phyloP scores from a whole-genome alignment of 2,888 invertebrate genomes.

The Psylliodes chrysocephalus region DNA sequence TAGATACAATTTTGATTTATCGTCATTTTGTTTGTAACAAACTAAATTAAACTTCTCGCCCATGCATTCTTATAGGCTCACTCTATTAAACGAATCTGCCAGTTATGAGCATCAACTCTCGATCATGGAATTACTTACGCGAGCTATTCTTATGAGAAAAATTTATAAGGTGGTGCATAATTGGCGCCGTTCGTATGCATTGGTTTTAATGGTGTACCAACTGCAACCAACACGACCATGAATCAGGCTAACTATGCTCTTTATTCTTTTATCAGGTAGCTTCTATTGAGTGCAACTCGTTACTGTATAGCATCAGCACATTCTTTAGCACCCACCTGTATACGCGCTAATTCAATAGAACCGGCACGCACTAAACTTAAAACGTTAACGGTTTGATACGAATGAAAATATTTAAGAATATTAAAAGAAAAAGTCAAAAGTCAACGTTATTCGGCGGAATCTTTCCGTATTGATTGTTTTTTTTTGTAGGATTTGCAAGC shows the following conservation, averaged over 20 bases:
- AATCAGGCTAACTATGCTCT: conserved; percentile 59
- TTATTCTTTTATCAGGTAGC: conserved; percentile 60
- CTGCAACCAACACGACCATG: conserved; percentile 54
- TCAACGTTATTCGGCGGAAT: too few relatives aligned
- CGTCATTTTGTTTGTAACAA: too few relatives aligned
- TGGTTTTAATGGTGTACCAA: conserved; percentile 58
- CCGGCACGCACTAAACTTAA: neutral
- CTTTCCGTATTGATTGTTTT: too few relatives aligned
- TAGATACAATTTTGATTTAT: too few relatives aligned
- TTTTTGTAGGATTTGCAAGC: too few relatives aligned
- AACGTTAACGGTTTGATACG: too few relatives aligned
- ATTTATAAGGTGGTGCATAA: conserved; percentile 60
- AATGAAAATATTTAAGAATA: too few relatives aligned
- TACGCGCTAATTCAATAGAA: conserved; percentile 1
- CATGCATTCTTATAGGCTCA: too few relatives aligned
- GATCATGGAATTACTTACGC: neutral
- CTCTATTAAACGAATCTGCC: too few relatives aligned
- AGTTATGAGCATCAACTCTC: neutral
- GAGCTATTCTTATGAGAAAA: conserved; percentile 27
- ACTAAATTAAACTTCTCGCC: too few relatives aligned
- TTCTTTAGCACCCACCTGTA: conserved; percentile 58
- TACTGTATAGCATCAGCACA: conserved; percentile 37
- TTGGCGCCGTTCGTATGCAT: conserved; percentile 60
- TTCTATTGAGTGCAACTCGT: conserved; percentile 57
- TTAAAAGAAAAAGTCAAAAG: too few relatives aligned